These are phyloP conservation scores for Caprella mutica DNA, from an alignment of 2,888 invertebrate genomes.

Conservation along the genomic window DNA sequence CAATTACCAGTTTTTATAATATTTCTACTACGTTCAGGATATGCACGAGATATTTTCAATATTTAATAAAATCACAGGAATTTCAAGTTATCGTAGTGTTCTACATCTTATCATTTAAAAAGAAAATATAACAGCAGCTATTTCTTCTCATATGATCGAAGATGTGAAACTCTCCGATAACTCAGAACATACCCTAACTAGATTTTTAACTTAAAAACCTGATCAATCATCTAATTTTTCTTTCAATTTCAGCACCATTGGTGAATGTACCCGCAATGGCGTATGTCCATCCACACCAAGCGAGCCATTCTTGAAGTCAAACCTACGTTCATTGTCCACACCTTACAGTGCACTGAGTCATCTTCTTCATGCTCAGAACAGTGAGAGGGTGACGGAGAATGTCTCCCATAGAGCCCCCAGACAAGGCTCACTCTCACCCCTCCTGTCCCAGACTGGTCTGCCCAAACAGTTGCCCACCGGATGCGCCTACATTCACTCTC, in stretches of 20 bases:
- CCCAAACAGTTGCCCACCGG: conserved; percentile 7
- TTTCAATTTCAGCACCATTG: not conserved
- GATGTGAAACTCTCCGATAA: too few relatives aligned
- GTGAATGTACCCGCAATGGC: not conserved
- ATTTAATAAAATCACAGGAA: too few relatives aligned
- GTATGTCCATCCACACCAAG: not conserved
- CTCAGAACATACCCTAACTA: too few relatives aligned
- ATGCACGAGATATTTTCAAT: too few relatives aligned
- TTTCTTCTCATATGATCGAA: too few relatives aligned
- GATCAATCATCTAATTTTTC: not conserved
- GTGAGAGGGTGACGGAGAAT: not conserved
- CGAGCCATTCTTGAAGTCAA: too few relatives aligned
- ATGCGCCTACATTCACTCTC: conserved; percentile 1
- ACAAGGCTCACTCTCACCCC: not conserved
- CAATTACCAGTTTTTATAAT: too few relatives aligned
- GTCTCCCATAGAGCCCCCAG: not conserved
- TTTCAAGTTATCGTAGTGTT: too few relatives aligned
- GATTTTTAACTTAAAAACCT: too few relatives aligned
- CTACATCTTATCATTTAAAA: too few relatives aligned
- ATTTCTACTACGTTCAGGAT: too few relatives aligned
- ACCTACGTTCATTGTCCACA: not conserved
- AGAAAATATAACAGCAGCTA: too few relatives aligned
- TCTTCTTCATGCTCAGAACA: not conserved
- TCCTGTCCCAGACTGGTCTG: not conserved
- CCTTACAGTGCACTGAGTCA: not conserved